phyloP scores from a whole-genome alignment of 2,888 invertebrate species.

The Netelia melanura region DNA sequence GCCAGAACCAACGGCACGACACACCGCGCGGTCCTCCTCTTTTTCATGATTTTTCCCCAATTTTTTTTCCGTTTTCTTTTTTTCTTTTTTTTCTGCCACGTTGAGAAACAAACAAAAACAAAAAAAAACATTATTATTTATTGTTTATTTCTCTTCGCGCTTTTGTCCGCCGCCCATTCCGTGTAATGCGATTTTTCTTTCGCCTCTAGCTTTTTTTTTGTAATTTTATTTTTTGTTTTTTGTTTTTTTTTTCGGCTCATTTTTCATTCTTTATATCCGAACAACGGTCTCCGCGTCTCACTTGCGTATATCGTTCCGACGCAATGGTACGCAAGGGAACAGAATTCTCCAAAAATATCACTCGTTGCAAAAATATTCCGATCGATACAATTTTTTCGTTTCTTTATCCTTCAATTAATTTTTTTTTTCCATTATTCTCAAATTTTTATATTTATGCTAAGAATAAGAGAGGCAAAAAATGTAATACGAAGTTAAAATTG shows the following conservation, averaged over 20 bases:
- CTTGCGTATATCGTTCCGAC: neutral
- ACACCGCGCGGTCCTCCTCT: slow-evolving; percentile 6
- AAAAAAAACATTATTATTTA: slow-evolving; percentile 45
- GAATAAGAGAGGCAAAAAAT: no score
- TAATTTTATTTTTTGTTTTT: neutral
- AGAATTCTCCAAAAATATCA: neutral
- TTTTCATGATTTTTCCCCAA: neutral
- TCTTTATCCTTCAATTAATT: no score
- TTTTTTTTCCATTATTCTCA: no score
- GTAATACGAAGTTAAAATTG: no score
- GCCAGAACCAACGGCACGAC: slow-evolving; percentile 20
- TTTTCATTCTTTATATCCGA: neutral
- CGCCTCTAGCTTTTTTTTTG: neutral
- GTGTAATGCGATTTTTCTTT: slow-evolving; percentile 18
- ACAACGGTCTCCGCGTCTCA: neutral
- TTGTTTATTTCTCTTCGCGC: slow-evolving; percentile 39
- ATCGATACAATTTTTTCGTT: no score
- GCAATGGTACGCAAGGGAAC: neutral
- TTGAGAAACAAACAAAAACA: neutral
- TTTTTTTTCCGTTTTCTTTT: slow-evolving; percentile 29
- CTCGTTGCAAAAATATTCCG: neutral
- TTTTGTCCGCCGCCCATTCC: slow-evolving; percentile 20
- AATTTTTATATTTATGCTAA: no score
- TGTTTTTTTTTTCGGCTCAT: neutral
- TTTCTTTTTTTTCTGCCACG: neutral